Evolutionary conservation across 1,140 invertebrate genomes (phyloP), one percentile per base, ranked within the genome.

Genomic region (Stegodyphus mimosarum): DNA sequence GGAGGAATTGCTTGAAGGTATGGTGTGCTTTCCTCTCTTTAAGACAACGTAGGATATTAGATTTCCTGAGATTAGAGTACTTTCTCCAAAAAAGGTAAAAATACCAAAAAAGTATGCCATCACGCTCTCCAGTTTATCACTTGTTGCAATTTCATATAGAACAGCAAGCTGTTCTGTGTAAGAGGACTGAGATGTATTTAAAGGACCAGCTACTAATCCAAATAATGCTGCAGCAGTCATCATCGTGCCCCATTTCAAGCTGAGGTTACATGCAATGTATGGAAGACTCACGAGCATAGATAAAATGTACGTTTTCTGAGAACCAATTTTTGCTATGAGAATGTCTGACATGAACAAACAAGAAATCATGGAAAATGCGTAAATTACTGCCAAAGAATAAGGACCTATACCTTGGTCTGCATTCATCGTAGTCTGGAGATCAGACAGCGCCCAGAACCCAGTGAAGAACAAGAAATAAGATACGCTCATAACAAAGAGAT

Each of bases 131-230:
- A 75, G 11, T 6, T 69, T 80, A n/a, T 69, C 63, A 2, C 10
- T 67, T 13, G 73, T 15, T 17, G 52, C 51, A n/a, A 13, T 18
- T 11, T 74, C 53, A 51, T 76, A 87, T 0, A 64, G 63, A 10
- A 66, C 67, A 0, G 91, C 91, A n/a, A 89, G 89, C 88, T 92
- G 90, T 0, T 92, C 92, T n/a, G 93, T 89, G 87, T 93, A 93
- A 0, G 89, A 89, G 79, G 91, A 91, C 85, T 92, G 91, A 2
- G 92, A 91, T 7, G 91, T 89, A 91, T 92, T 92, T 33, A 92
- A 86, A 6, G 92, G 92, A 6, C 91, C 91, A 6, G 90, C 91
- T 2, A 90, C 90, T 5, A 92, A 67, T 9, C 92, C 92, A 49
- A 75, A 77, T 2, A 66, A 88, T 87, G 92, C 88, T 0, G 91